Base-by-base conservation (phyloP, 2,797 vertebrate genomes). In the Geotrypetes seraphini region DNA sequence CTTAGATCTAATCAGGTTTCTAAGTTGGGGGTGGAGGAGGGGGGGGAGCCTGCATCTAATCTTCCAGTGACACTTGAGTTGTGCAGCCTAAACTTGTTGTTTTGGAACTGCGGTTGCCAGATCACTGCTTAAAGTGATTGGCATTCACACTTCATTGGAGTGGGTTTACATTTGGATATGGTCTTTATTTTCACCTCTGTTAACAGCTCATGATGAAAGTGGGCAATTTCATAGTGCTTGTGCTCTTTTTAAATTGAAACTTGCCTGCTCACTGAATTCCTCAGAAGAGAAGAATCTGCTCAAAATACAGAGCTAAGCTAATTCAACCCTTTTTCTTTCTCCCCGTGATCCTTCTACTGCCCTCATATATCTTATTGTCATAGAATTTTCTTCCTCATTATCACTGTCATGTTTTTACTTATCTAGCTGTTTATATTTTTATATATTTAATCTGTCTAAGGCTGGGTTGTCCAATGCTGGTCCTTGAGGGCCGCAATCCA, bases 111-210 rank as follows among this genome's bases (percentile, higher is more conserved):
- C 21, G 10, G 23, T 63, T 47, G 37, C 27, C 32, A 62, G 40
- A 42, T 33, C 23, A 40, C 20, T 60, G 29, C 17, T 57, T 55
- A 45, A 44, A 50, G 16, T 38, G 56, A 22, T 15, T 58, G 50
- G 36, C 35, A 14, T 45, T 64, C 43, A 55, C 28, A 39, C 33
- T 52, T 62, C 44, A 46, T 53, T 53, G 50, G 34, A 33, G 33
- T 26, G 22, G 14, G 16, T 48, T 61, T 67, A 19, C 8, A 2
- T 52, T 65, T 45, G 35, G 18, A 29, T n/a, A 15, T 51, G 19
- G 28, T 56, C 43, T 65, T 60, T 26, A 39, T 63, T 60, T 67
- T 63, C 41, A 56, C 36, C 10, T 75, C 49, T 29, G 34, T 25
- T 18, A 5, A 10, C 21, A 34, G 50, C 63, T 71, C 19, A 43